Evolutionary conservation across 2,797 vertebrate genomes (phyloP).

Genomic region (Pristis pectinata): DNA sequence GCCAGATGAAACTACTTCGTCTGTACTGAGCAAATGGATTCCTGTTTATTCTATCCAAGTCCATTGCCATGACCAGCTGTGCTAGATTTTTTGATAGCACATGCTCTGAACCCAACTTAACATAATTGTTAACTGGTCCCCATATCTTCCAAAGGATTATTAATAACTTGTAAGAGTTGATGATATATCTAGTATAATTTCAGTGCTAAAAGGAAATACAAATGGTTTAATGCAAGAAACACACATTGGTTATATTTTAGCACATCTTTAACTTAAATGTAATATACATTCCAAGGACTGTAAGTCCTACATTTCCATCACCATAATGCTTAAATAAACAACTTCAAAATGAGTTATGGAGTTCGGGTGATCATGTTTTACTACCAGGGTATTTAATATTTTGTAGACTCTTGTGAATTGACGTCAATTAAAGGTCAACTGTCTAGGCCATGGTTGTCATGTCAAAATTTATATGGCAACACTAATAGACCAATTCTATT

Average conservation of each 20-base stretch:
- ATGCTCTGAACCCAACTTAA: no score
- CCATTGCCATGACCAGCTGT: background rate
- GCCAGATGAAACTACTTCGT: no score
- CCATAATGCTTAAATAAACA: background rate
- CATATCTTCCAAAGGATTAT: background rate
- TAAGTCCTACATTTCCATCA: background rate
- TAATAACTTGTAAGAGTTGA: background rate
- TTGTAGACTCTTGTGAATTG: slow-evolving; percentile 29
- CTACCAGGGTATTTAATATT: slow-evolving; percentile 13
- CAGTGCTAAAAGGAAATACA: background rate
- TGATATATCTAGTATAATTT: background rate
- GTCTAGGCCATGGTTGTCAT: slow-evolving; percentile 18
- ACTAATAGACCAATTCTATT: background rate
- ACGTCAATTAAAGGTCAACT: slow-evolving; percentile 28
- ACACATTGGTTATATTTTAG: background rate
- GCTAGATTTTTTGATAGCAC: background rate
- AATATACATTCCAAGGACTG: background rate
- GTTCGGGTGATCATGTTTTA: background rate
- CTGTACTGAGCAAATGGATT: background rate
- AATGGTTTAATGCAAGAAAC: background rate
- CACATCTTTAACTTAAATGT: background rate
- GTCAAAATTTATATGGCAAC: background rate
- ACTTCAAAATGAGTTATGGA: slow-evolving; percentile 30
- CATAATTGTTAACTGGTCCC: background rate
- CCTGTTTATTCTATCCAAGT: background rate